Percentiles rank a stretch among this genome's conserved stretches.
Evolutionary conservation across 2,113 vertebrate species (phyloP).

Genomic region (Ptyas mucosa): DNA sequence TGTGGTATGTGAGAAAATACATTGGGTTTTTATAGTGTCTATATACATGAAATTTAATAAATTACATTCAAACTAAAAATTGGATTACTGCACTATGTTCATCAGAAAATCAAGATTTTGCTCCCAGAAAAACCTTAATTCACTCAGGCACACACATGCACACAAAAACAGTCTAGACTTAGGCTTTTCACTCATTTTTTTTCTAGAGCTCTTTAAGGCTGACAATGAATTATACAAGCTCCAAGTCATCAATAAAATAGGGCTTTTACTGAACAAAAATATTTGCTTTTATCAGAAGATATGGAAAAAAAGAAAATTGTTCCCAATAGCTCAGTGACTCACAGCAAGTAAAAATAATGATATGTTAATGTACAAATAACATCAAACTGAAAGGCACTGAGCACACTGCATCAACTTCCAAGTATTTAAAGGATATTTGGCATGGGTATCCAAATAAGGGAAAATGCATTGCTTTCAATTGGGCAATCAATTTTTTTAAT

Average conservation of each 20-base stretch:
- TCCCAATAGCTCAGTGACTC: slow-evolving; percentile 80
- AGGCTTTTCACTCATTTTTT: slow-evolving; percentile 65
- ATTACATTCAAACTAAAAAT: slow-evolving; percentile 78
- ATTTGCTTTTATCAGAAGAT: slow-evolving; percentile 59
- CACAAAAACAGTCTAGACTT: slow-evolving; percentile 66
- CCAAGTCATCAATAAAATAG: slow-evolving; percentile 63
- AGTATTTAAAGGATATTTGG: slow-evolving; percentile 73
- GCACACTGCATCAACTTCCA: slow-evolving; percentile 69
- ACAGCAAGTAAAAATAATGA: slow-evolving; percentile 68
- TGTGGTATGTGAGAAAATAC: slow-evolving; percentile 71
- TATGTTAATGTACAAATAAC: slow-evolving; percentile 56
- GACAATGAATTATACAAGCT: slow-evolving; percentile 67
- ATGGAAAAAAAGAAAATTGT: slow-evolving; percentile 64
- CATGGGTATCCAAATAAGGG: slow-evolving; percentile 72
- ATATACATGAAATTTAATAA: slow-evolving; percentile 80
- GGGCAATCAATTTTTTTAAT: slow-evolving; percentile 72
- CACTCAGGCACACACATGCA: slow-evolving; percentile 72
- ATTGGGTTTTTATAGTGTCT: slow-evolving; percentile 73
- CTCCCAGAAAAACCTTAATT: slow-evolving; percentile 72
- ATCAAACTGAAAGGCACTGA: slow-evolving; percentile 76
- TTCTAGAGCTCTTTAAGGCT: slow-evolving; percentile 72
- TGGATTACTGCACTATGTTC: slow-evolving; percentile 73
- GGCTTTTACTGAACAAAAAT: slow-evolving; percentile 65
- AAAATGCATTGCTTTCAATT: slow-evolving; percentile 60
- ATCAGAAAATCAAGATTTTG: slow-evolving; percentile 71